A percentile compares a stretch with the other conserved stretches of the same genome.
phyloP scores from a whole-genome alignment of 1,140 invertebrate species.

The Drosophila willistoni region DNA sequence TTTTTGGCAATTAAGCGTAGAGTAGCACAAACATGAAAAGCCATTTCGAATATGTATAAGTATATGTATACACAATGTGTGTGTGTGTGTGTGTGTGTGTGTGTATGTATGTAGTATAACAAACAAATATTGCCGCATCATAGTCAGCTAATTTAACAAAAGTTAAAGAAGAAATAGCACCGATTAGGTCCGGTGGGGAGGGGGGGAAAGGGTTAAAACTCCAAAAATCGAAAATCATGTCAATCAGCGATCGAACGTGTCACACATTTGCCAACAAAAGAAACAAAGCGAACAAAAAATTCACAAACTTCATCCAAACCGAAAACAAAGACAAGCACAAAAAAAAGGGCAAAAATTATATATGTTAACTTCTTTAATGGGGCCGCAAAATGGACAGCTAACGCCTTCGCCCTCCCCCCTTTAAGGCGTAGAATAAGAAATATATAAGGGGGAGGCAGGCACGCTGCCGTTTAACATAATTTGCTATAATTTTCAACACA shows the following conservation, averaged over 20 bases:
- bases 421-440: background rate
- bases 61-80: conserved; percentile 33
- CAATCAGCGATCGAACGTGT: conserved; percentile 70
- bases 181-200: conserved; percentile 11
- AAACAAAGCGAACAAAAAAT: background rate
- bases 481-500: conserved; percentile 82
- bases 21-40: conserved; percentile 38
- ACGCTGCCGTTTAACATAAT: conserved; percentile 80
- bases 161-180: conserved; percentile 25
- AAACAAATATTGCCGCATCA: conserved; percentile 61
- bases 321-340: conserved; percentile 6
- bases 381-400: conserved; percentile 39
- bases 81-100: too few relatives aligned
- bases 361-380: conserved; percentile 61
- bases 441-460: conserved; percentile 44
- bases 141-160: conserved; percentile 64
- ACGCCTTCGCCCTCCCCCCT: conserved; percentile 2
- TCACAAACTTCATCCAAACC: background rate
- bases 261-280: conserved; percentile 58
- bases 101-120: conserved; percentile 21
- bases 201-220: conserved; percentile 13
- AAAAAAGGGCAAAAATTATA: conserved; percentile 34
- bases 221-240: conserved; percentile 43
- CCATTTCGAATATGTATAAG: conserved; percentile 40
- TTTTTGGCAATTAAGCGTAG: conserved; percentile 61